Base-by-base conservation (phyloP, 92 coral and sea anemone species). In the Palythoa grandis region DNA sequence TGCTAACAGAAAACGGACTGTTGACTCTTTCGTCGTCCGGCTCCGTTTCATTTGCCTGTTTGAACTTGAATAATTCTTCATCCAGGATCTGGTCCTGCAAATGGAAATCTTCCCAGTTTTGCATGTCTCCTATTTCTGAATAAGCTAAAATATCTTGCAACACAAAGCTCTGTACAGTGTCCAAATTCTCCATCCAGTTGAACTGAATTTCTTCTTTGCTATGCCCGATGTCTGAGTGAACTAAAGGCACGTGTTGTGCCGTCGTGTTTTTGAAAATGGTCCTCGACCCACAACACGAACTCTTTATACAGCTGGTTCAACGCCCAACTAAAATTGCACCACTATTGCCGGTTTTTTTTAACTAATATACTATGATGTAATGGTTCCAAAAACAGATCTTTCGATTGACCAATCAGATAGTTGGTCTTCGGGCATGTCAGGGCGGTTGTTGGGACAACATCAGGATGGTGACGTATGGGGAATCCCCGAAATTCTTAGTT, bases 381-480 rank as follows among this genome's bases (percentile, higher is more conserved):
- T 91, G 86, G 68, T 88, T 3, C 91, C 19, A 77, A 87, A 90
- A 91, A 77, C 52, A 67, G 65, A 25, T 20, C 85, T 19, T 53
- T 23, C 12, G 48, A 24, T 12, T 54, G 20, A 72, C 93, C 93
- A 91, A 91, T 91, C 89, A 88, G 3, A 38, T 8, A 35, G 13
- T 23, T 16, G 61, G 58, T 77, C 74, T 35, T 8, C 17, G 84
- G 93, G 87, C 93, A 91, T 69, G 93, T 61, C 50, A 35, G 79
- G 93, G 93, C 93, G 8, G 91, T 90, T n/a, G 82, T 53, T 68
- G 52, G 52, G 85, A n/a, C 90, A 48, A 82, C 90, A 74, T 3
- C 24, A 24, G 73, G 19, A 47, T 70, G 24, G 25, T 70, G 90
- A 87, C 87, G 80, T 88, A 88, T 87, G 98, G 95, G 98, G 95